Evolutionary conservation across 2,797 vertebrate genomes (phyloP).

Genomic region (Tenualosa thibaudeaui): DNA sequence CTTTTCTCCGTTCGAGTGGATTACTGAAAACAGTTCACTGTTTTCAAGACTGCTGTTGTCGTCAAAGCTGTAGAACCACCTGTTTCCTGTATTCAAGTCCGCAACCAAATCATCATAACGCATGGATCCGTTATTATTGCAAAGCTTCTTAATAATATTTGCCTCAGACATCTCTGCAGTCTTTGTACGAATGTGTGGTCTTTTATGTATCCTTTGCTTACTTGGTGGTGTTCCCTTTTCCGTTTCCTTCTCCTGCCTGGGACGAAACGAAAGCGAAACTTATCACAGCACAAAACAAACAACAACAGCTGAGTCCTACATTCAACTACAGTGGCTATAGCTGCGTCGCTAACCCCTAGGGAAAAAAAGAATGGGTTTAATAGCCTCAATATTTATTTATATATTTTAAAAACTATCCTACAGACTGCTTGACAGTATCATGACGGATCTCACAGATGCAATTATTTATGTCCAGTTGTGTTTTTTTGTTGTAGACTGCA

Average conservation of each 20-base stretch:
- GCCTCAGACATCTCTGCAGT: conserved; percentile 42
- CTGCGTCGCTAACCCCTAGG: too few species aligned
- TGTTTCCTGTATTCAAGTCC: neutral
- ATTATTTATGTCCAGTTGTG: too few species aligned
- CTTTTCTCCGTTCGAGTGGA: conserved; percentile 28
- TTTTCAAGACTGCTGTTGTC: neutral
- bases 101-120: conserved; percentile 14
- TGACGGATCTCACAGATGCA: too few species aligned
- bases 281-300: conserved; percentile 16
- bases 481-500: too few species aligned
- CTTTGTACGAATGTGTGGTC: neutral
- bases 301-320: neutral
- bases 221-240: neutral
- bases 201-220: too few species aligned
- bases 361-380: too few species aligned
- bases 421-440: too few species aligned
- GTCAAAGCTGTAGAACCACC: neutral
- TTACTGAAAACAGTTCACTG: conserved; percentile 34
- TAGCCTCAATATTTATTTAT: too few species aligned
- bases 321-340: too few species aligned
- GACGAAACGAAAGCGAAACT: conserved; percentile 71
- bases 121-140: conserved; percentile 60
- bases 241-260: neutral
- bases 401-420: too few species aligned
- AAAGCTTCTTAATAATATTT: conserved; percentile 51